Conservation (phyloP, 1,140 invertebrate species). For the Zaprionus kolodkinae region DNA sequence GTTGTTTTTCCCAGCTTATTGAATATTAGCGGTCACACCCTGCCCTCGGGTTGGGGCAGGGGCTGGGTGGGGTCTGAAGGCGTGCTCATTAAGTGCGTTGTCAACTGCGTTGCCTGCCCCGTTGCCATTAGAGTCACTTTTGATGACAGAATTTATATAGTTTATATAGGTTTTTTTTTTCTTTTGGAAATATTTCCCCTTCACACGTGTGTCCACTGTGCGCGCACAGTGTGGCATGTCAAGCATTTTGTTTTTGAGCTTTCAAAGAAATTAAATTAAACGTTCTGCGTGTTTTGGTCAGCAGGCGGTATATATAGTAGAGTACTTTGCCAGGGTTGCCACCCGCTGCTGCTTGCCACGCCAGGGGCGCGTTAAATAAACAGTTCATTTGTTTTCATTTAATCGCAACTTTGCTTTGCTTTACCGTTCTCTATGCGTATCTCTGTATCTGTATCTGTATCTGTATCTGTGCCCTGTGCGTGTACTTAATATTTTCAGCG, state of each 20-base stretch:
- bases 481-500: constrained; percentile 40
- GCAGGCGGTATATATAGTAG: constrained; percentile 15
- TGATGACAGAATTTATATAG: constrained; percentile 66
- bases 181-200: neutral
- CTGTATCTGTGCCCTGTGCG: constrained; percentile 30
- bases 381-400: constrained; percentile 83
- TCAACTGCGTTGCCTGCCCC: constrained; percentile 67
- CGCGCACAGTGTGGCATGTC: constrained; percentile 56
- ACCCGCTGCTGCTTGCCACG: constrained; percentile 10
- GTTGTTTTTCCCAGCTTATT: constrained; percentile 50
- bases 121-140: constrained; percentile 71
- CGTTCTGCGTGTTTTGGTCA: constrained; percentile 75
- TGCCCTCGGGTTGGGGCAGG: neutral
- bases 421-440: constrained; percentile 17
- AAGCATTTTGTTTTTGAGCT: constrained; percentile 78
- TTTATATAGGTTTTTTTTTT: constrained; percentile 22
- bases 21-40: constrained; percentile 74
- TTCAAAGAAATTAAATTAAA: constrained; percentile 83
- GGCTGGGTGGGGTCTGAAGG: constrained; percentile 5
- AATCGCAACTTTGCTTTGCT: constrained; percentile 68
- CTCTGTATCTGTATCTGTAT: constrained; percentile 16
- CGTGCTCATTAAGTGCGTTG: constrained; percentile 74
- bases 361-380: constrained; percentile 77
- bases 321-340: neutral
- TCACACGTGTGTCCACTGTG: constrained; percentile 67